Conservation (phyloP, 2,113 vertebrate genomes). For the Romanogobio albipinnatus region DNA sequence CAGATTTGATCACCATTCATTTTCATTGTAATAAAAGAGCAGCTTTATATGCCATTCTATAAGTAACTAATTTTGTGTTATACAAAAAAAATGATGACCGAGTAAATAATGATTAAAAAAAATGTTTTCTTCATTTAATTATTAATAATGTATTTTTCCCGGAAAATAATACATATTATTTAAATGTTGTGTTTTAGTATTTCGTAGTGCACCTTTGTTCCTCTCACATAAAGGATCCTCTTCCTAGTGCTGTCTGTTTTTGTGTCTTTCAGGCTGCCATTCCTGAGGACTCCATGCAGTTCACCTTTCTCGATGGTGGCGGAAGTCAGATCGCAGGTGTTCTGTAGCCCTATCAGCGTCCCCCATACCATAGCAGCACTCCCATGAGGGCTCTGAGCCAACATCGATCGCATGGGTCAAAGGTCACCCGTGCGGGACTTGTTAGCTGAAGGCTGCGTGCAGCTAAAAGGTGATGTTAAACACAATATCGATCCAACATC, state of each 20-base stretch:
- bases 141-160: background rate
- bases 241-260: conserved; percentile 60
- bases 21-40: too few species aligned
- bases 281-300: conserved; percentile 62
- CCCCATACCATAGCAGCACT: background rate
- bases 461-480: conserved; percentile 69
- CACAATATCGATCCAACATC: conserved; percentile 64
- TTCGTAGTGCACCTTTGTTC: conserved; percentile 61
- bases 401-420: conserved; percentile 61
- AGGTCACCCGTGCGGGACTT: conserved; percentile 59
- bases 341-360: background rate
- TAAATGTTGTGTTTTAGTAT: background rate
- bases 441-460: conserved; percentile 66
- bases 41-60: too few species aligned
- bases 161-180: background rate
- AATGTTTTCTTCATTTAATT: background rate
- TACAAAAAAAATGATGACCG: background rate
- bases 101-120: too few species aligned
- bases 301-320: conserved; percentile 65
- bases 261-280: conserved; percentile 48
- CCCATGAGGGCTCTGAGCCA: conserved; percentile 59
- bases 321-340: conserved; percentile 61
- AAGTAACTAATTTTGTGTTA: background rate
- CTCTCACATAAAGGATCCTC: conserved; percentile 39
- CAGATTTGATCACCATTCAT: too few species aligned